Evolutionary conservation across 2,113 vertebrate genomes (phyloP), one percentile per base, ranked within the genome.

Genomic region (Ictidomys tridecemlineatus): DNA sequence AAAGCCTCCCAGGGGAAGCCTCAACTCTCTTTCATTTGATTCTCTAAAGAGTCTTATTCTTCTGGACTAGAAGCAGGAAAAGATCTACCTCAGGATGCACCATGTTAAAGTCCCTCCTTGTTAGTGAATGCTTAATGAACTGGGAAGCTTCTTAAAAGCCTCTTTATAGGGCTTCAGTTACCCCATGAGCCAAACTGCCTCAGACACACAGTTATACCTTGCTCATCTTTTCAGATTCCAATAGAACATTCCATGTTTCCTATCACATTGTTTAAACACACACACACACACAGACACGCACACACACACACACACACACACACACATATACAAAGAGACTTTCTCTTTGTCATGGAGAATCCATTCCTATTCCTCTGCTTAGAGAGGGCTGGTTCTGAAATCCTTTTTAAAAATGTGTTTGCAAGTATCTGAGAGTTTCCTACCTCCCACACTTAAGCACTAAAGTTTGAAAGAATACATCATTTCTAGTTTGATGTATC

Each of bases 401-500:
- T 24, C 12, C 17, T 73, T 97, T 56, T 85, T 58, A 11, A 42
- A 96, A 93, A 58, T 32, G 14, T 48, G 42, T 82, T 84, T 92
- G 85, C 63, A 30, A 58, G 87, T 42, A 69, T 88, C 85, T 83
- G 72, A 91, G 63, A 51, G 56, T 89, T 94, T 84, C 93, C 89
- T 85, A 77, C 93, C 96, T 96, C 97, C 97, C 90, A 94, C 95
- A 70, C 87, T 85, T 16, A 39, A 73, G 89, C 85, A 93, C 96
- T 91, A 39, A 78, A 90, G 89, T 94, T 96, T 95, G 92, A 94
- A 91, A 96, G 92, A 91, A 95, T 90, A 80, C 87, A 95, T 94
- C 96, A 92, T 95, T 94, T 85, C 90, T 82, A 93, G 97, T 85
- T 77, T 96, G 97, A 97, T 96, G 95, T 61, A 79, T 79, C 93